A percentile compares a stretch with the other conserved stretches of the same genome.
Evolutionary conservation across 2,113 vertebrate species (phyloP).

Genomic region (Tragelaphus strepsiceros): DNA sequence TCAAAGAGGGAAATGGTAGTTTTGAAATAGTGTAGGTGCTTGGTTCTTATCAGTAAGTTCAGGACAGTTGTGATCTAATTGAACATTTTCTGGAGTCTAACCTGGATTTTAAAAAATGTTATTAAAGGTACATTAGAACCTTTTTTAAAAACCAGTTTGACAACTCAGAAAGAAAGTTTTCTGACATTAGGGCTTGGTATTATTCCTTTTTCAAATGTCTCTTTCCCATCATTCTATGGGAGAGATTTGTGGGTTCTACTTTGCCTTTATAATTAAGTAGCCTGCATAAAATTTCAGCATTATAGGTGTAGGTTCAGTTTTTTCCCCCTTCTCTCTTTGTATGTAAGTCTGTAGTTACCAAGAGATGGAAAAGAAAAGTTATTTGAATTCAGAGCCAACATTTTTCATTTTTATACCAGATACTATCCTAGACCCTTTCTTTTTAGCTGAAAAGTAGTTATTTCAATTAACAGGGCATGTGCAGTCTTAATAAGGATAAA

Average conservation of each 20-base stretch:
- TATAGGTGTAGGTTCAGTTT: neutral
- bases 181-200: conserved; percentile 7
- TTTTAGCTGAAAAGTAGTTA: neutral
- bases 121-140: neutral
- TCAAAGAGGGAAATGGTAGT: neutral
- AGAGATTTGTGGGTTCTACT: neutral
- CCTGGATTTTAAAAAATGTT: neutral
- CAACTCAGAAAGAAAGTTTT: neutral
- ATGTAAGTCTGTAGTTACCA: neutral
- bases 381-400: neutral
- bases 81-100: neutral
- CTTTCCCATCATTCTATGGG: neutral
- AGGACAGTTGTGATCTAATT: neutral
- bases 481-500: neutral
- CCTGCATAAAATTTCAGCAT: neutral
- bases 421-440: neutral
- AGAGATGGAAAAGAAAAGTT: neutral
- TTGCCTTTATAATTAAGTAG: neutral
- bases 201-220: neutral
- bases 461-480: neutral
- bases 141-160: neutral
- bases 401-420: conserved; percentile 15
- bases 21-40: neutral
- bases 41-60: neutral
- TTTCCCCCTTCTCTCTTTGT: neutral